phyloP scores from a whole-genome alignment of 2,888 invertebrate genomes.

The Acleris literana region DNA sequence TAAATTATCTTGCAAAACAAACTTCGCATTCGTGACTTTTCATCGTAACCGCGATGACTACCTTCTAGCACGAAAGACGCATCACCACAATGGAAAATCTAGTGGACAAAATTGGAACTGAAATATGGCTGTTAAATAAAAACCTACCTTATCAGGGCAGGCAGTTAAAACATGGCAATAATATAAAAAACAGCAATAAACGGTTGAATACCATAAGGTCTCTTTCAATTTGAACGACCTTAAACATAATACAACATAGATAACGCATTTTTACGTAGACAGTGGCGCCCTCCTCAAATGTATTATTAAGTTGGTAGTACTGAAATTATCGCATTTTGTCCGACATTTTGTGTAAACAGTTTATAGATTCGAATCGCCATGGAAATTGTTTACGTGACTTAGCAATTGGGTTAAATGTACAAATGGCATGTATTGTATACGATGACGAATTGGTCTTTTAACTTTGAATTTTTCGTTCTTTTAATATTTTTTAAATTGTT shows the following conservation, averaged over 20 bases:
- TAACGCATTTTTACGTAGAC: background rate
- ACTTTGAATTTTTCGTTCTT: too few relatives aligned
- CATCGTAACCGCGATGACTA: constrained; percentile 40
- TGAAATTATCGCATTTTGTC: constrained; percentile 6
- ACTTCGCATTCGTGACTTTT: constrained; percentile 39
- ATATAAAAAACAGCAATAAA: too few relatives aligned
- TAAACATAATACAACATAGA: background rate
- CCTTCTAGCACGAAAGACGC: constrained; percentile 41
- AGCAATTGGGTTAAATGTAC: constrained; percentile 4
- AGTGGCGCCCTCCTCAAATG: background rate
- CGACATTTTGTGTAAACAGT: constrained; percentile 21
- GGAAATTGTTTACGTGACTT: constrained; percentile 31
- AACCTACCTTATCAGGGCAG: too few relatives aligned
- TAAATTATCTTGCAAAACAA: background rate
- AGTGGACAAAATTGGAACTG: constrained; percentile 5
- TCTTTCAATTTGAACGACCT: too few relatives aligned
- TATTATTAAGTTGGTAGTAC: background rate
- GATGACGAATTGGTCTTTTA: constrained; percentile 1
- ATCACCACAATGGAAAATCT: constrained; percentile 33
- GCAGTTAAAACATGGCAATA: too few relatives aligned
- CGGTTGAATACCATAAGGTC: too few relatives aligned
- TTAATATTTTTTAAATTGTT: too few relatives aligned
- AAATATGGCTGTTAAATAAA: background rate
- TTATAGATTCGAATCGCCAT: constrained; percentile 24
- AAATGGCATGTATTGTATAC: too few relatives aligned